A percentile compares a stretch with the other conserved stretches of the same genome.
These are phyloP conservation scores for Cyprinodon diabolis DNA, from an alignment of 2,797 vertebrate species.

Conservation along the genomic window DNA sequence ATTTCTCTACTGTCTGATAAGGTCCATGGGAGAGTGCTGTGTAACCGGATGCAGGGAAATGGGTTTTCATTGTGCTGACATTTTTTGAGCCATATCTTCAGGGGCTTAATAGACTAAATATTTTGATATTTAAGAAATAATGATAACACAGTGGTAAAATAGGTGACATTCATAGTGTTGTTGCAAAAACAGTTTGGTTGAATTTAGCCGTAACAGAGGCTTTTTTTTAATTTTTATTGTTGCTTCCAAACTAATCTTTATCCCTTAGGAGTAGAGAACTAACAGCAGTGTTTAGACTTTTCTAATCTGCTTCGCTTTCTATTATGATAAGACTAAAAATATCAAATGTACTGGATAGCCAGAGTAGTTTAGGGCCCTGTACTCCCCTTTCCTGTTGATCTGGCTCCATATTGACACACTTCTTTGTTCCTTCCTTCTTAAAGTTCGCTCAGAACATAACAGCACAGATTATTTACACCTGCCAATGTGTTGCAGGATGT, in stretches of 20 bases:
- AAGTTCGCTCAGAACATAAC: background rate
- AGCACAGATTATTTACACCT: background rate
- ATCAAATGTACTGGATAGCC: background rate
- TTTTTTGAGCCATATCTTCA: constrained; percentile 22
- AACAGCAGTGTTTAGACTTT: background rate
- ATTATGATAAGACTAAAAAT: background rate
- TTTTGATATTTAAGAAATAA: background rate
- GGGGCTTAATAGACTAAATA: background rate
- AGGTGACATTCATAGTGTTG: no score
- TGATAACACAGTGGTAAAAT: background rate
- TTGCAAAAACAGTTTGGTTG: background rate
- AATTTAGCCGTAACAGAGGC: background rate
- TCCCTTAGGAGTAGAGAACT: background rate
- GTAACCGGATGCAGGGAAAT: constrained; percentile 17
- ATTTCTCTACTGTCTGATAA: constrained; percentile 36
- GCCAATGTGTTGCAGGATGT: background rate
- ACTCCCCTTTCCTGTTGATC: background rate
- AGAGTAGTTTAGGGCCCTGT: background rate
- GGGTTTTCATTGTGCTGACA: constrained; percentile 15
- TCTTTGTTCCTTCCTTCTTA: background rate
- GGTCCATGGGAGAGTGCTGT: constrained; percentile 11
- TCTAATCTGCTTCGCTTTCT: background rate
- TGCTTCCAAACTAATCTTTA: background rate
- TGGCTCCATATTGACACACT: no score
- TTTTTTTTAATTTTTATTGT: no score